These are phyloP conservation scores for Taxidea taxus DNA, from an alignment of 2,113 vertebrate genomes.

Conservation along the genomic window DNA sequence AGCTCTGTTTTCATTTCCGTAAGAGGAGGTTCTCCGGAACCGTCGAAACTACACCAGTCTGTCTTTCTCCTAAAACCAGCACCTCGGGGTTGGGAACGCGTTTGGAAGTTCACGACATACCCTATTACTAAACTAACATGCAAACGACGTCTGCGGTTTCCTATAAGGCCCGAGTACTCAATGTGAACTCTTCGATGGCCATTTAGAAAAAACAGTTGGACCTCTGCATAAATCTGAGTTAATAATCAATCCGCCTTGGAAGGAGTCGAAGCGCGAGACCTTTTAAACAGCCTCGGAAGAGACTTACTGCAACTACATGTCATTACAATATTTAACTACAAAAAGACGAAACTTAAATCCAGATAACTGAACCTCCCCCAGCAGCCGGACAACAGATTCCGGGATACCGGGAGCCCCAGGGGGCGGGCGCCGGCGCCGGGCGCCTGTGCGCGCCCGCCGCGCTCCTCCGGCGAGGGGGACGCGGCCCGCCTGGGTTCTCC, in stretches of 20 bases:
- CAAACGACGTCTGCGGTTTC: background rate
- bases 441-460: background rate
- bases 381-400: background rate
- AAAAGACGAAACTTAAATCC: background rate
- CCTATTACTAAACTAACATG: background rate
- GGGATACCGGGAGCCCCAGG: background rate
- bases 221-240: background rate
- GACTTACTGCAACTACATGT: background rate
- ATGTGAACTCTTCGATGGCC: background rate
- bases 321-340: background rate
- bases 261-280: background rate
- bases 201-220: background rate
- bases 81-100: background rate
- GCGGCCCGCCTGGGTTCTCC: fast-evolving
- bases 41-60: background rate
- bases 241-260: background rate
- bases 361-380: background rate
- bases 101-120: background rate
- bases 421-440: too few relatives aligned
- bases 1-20: background rate
- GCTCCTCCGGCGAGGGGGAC: fast-evolving
- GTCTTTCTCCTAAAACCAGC: background rate
- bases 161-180: fast-evolving
- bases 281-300: background rate
- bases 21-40: background rate